Percentiles rank a stretch among this genome's conserved stretches.
Evolutionary conservation across 1,140 invertebrate genomes (phyloP).

Genomic region (Hyles vespertilio): DNA sequence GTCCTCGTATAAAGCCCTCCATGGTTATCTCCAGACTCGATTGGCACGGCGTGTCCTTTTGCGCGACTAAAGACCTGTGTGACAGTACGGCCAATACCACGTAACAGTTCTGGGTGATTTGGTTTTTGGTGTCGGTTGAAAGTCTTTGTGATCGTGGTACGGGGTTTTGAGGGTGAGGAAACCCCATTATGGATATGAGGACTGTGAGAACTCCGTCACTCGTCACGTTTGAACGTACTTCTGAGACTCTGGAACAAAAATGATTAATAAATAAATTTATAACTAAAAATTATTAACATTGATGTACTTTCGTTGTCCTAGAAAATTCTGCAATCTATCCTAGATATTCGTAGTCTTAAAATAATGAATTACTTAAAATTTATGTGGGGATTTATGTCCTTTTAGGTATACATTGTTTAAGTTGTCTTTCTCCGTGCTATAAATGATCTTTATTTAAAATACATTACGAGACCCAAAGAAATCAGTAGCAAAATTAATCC

Average conservation of each 20-base stretch:
- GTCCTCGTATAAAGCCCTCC: conserved; percentile 70
- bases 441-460: too few species aligned
- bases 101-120: conserved; percentile 61
- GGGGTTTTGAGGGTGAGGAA: conserved; percentile 47
- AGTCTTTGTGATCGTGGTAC: conserved; percentile 53
- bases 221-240: conserved; percentile 71
- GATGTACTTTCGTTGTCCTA: too few species aligned
- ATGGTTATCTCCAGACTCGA: conserved; percentile 62
- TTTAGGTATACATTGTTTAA: too few species aligned
- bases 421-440: too few species aligned
- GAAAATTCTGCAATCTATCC: too few species aligned
- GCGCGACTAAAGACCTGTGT: conserved; percentile 65
- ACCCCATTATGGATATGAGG: conserved; percentile 63
- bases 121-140: conserved; percentile 45
- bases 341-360: too few species aligned
- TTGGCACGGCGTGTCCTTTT: conserved; percentile 69
- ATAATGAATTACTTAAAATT: too few species aligned
- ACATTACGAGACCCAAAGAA: too few species aligned
- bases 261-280: too few species aligned
- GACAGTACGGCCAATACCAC: conserved; percentile 64
- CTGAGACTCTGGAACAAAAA: conserved; percentile 63
- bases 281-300: too few species aligned
- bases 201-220: conserved; percentile 63
- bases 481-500: too few species aligned
- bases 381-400: too few species aligned